phyloP scores from a whole-genome alignment of 2,888 invertebrate species.

The Drosophila parthenogenetica region DNA sequence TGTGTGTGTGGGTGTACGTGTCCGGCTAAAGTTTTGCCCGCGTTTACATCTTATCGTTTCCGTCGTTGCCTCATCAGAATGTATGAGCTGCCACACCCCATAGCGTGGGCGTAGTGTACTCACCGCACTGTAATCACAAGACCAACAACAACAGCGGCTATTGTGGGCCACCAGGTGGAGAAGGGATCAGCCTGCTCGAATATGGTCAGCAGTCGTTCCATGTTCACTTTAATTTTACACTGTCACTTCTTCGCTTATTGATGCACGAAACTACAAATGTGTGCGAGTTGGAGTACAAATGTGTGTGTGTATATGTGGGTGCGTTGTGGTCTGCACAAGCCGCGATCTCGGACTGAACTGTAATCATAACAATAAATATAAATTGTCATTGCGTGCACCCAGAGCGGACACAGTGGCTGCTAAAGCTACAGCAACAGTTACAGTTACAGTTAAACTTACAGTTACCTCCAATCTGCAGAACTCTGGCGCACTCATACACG shows the following conservation, averaged over 20 bases:
- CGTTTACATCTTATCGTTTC: slow-evolving; percentile 52
- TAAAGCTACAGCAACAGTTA: not conserved
- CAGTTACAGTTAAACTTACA: not conserved
- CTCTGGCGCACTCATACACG: slow-evolving; percentile 21
- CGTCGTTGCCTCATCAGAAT: slow-evolving; percentile 54
- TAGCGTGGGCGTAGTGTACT: slow-evolving; percentile 29
- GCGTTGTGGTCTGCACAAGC: slow-evolving; percentile 47
- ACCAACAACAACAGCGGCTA: slow-evolving; percentile 86
- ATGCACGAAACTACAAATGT: slow-evolving; percentile 32
- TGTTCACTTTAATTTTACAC: slow-evolving; percentile 44
- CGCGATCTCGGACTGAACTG: slow-evolving; percentile 59
- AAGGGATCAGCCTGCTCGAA: slow-evolving; percentile 85
- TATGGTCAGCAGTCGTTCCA: slow-evolving; percentile 83
- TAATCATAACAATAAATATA: slow-evolving; percentile 68
- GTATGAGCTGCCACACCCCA: slow-evolving; percentile 26
- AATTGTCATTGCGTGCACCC: slow-evolving; percentile 59
- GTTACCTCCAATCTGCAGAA: not conserved
- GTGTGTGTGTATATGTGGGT: not conserved
- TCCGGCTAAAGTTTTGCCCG: slow-evolving; percentile 61
- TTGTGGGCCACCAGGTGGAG: slow-evolving; percentile 87
- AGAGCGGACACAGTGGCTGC: slow-evolving; percentile 4
- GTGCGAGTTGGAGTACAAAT: not conserved
- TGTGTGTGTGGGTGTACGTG: slow-evolving; percentile 42
- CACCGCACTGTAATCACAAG: slow-evolving; percentile 86
- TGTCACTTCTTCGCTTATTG: slow-evolving; percentile 46